A percentile compares a stretch with the other conserved stretches of the same genome.
Evolutionary conservation across 1,140 invertebrate genomes (phyloP).

Genomic region (Anthonomus grandis): DNA sequence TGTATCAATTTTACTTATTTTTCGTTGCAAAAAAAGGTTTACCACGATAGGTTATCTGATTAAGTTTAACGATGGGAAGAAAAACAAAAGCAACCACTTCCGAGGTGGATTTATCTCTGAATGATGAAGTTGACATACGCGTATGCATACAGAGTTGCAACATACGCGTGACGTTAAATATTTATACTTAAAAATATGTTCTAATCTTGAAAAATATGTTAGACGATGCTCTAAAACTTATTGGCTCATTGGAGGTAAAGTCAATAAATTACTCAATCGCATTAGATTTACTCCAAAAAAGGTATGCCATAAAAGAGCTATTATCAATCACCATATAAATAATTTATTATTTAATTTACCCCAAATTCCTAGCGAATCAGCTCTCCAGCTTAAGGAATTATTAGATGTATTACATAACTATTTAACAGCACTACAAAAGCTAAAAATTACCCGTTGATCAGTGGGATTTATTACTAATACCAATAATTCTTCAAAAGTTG

Average conservation of each 20-base stretch:
- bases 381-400: background rate
- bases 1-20: no score
- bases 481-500: constrained; percentile 14
- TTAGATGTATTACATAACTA: constrained; percentile 13
- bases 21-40: no score
- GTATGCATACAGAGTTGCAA: no score
- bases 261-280: constrained; percentile 8
- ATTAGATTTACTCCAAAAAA: constrained; percentile 4
- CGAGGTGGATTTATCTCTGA: no score
- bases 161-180: no score
- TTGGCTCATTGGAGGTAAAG: constrained; percentile 2
- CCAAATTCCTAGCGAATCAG: constrained; percentile 1
- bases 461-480: constrained; percentile 13
- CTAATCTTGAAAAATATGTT: no score
- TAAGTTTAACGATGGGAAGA: no score
- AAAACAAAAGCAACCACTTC: no score
- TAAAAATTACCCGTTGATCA: constrained; percentile 16
- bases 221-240: constrained; percentile 10
- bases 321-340: constrained; percentile 9
- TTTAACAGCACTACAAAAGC: constrained; percentile 7
- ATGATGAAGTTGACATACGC: no score
- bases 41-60: no score
- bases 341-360: constrained; percentile 12
- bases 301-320: constrained; percentile 10
- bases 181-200: constrained; percentile 13